These are phyloP conservation scores for Caenorhabditis tropicalis DNA, from an alignment of 1,140 invertebrate species.

Conservation along the genomic window DNA sequence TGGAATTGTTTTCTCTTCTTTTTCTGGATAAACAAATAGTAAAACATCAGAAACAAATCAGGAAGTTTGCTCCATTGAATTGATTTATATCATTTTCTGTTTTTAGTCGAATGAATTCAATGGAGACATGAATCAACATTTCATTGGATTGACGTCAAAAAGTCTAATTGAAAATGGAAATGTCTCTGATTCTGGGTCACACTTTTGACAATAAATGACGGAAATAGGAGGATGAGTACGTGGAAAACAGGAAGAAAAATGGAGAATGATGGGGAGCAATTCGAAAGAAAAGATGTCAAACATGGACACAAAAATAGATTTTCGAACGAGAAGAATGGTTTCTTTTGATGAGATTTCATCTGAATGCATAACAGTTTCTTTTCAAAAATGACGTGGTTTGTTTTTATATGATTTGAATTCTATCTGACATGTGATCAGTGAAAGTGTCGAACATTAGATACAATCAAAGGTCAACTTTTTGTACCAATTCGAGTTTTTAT, in stretches of 20 bases:
- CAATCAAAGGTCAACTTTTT: background rate
- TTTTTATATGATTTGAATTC: background rate
- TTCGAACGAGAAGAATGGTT: background rate
- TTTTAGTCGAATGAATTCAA: background rate
- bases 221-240: background rate
- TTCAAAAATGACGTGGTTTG: background rate
- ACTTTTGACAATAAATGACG: background rate
- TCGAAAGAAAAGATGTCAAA: background rate
- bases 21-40: background rate
- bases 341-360: background rate
- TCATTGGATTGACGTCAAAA: constrained; percentile 1
- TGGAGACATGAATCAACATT: background rate
- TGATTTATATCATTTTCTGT: background rate
- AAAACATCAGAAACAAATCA: background rate
- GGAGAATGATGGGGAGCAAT: background rate
- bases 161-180: background rate
- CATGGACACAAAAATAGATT: background rate
- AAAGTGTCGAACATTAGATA: background rate
- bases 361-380: background rate
- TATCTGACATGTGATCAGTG: constrained; percentile 6
- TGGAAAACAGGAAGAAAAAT: background rate
- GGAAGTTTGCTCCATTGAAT: background rate
- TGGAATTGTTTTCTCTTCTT: background rate
- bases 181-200: background rate
- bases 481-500: too few species aligned